phyloP scores from a whole-genome alignment of 2,113 vertebrate species.

The Neogale vison region DNA sequence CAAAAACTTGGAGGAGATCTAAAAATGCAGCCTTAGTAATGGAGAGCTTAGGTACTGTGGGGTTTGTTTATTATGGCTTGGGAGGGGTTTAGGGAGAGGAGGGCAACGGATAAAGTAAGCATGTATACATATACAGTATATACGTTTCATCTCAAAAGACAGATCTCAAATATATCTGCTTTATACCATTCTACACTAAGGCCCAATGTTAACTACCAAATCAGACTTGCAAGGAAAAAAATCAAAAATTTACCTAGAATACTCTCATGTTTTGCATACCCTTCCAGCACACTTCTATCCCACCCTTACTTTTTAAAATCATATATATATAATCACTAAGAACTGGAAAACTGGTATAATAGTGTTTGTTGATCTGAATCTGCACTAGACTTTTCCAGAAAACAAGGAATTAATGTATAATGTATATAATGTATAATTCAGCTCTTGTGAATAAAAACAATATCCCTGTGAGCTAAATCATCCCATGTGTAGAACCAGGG shows the following conservation, averaged over 20 bases:
- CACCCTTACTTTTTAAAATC: background rate
- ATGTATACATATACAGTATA: background rate
- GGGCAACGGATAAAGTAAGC: too few relatives aligned
- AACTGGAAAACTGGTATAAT: background rate
- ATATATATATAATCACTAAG: background rate
- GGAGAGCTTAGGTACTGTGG: background rate
- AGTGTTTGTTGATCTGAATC: background rate
- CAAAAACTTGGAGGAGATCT: background rate
- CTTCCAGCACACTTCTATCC: background rate
- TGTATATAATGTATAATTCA: background rate
- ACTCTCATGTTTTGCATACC: background rate
- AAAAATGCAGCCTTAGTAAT: background rate
- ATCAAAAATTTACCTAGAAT: background rate
- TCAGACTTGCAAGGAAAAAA: background rate
- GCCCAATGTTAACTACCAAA: background rate
- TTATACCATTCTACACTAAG: background rate
- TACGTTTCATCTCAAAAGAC: background rate
- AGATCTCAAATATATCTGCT: background rate
- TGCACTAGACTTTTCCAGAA: background rate
- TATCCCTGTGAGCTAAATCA: background rate
- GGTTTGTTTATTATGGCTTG: background rate
- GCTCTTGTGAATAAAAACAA: background rate
- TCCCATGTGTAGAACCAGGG: background rate
- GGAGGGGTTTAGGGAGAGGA: background rate
- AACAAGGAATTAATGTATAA: background rate